These are phyloP conservation scores for Neelides folsomi DNA, from an alignment of 2,888 invertebrate species.

Conservation along the genomic window DNA sequence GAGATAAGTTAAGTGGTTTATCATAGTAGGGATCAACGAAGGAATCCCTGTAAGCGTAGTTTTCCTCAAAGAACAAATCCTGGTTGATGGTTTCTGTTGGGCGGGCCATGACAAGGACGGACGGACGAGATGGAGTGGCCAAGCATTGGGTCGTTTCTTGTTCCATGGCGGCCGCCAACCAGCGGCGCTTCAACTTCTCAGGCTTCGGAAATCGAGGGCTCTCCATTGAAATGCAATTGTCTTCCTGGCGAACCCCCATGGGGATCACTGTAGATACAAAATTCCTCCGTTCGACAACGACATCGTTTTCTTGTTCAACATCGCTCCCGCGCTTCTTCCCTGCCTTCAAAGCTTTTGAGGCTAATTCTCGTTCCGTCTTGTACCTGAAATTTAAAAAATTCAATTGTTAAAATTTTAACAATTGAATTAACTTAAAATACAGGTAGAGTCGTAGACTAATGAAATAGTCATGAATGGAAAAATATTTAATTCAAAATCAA, in stretches of 20 bases:
- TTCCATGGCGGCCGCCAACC: constrained; percentile 27
- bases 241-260: not conserved
- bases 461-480: too few species aligned
- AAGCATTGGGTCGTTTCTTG: constrained; percentile 2
- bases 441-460: too few species aligned
- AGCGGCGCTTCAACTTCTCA: constrained; percentile 30
- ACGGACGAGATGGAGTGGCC: constrained; percentile 20
- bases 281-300: not conserved
- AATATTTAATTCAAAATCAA: not conserved
- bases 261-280: not conserved
- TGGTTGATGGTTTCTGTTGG: constrained; percentile 9
- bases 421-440: too few species aligned
- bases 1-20: too few species aligned
- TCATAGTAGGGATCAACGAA: too few species aligned
- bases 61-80: too few species aligned
- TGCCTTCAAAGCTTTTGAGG: constrained; percentile 22
- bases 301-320: constrained; percentile 2
- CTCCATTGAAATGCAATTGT: too few species aligned
- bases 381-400: constrained; percentile 21
- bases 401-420: not conserved
- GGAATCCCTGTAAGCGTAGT: too few species aligned
- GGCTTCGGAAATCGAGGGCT: constrained; percentile 15
- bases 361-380: constrained; percentile 28
- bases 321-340: constrained; percentile 12
- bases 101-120: constrained; percentile 33